phyloP scores from a whole-genome alignment of 2,797 vertebrate species.

The Anguilla marmorata region DNA sequence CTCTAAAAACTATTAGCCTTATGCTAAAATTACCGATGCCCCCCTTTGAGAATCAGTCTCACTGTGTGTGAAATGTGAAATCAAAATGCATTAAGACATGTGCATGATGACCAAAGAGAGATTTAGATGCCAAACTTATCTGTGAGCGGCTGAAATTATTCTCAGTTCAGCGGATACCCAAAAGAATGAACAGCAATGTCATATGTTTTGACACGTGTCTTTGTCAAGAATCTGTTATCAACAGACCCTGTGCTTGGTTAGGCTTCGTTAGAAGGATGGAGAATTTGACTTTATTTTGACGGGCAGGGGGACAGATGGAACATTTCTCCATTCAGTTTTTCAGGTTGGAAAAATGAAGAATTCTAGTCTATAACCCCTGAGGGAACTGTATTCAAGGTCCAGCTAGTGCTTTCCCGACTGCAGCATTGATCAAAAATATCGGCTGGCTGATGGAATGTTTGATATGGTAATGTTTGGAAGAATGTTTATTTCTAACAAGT shows the following conservation, averaged over 20 bases:
- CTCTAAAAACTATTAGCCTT: not conserved
- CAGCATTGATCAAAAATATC: slow-evolving; percentile 11
- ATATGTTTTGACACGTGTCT: not conserved
- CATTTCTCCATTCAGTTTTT: not conserved
- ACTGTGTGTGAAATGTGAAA: not conserved
- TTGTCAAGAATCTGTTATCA: not conserved
- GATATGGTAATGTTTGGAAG: not conserved
- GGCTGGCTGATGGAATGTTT: not conserved
- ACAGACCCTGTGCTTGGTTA: not conserved
- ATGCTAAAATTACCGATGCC: too few species aligned
- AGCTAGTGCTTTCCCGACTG: not conserved
- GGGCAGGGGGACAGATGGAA: too few species aligned
- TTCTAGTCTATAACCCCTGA: not conserved
- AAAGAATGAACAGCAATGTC: not conserved
- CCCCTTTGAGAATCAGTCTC: not conserved
- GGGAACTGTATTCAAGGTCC: not conserved
- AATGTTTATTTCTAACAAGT: slow-evolving; percentile 25
- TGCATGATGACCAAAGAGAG: not conserved
- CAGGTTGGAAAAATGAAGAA: not conserved
- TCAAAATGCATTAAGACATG: not conserved
- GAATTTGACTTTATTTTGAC: not conserved
- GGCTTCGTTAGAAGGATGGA: not conserved
- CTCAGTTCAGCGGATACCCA: not conserved
- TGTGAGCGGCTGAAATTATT: not conserved
- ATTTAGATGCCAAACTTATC: not conserved